Base-by-base conservation (phyloP, 2,888 invertebrate genomes). In the Nomada flava region DNA sequence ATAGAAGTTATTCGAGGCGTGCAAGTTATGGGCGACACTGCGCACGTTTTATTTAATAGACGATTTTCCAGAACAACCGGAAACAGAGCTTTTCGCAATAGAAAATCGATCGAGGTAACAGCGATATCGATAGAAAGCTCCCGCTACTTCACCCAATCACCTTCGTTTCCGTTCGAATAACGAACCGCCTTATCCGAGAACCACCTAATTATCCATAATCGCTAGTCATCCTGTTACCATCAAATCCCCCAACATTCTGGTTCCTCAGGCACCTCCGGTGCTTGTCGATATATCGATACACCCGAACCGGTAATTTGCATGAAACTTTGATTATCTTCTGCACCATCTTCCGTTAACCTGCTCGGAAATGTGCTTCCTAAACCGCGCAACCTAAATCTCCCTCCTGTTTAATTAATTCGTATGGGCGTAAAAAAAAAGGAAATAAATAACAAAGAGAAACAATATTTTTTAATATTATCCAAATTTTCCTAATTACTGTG, bases 231-330 rank as follows among this genome's bases (percentile, higher is more conserved):
- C 29, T 18, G 68, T 64, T 80, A 72, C 72, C 72, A 59, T 47
- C 59, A 13, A 73, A 69, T 53, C 68, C 47, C 26, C 59, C 47
- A 60, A 69, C 72, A 53, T 50, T 70, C 70, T 47, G 47, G 50
- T 55, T 79, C 53, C 78, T 77, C 20, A 68, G 72, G 72, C 68
- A 59, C 47, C 72, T 64, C 63, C 47, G 52, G 53, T 47, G 36
- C 59, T 44, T 69, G 79, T 62, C 80, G 44, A 80, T 80, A 55
- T 74, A 81, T 74, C 65, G 74, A 81, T 80, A 77, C 60, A 36
- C 59, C 42, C 71, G 50, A 72, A 57, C 81, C 70, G 68, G 65
- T 74, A 81, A 81, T 81, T 81, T 81, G n/a, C 74, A 81, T 81
- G 81, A 81, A 81, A 81, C 74, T 81, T 81, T 63, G 80, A 80